Base-by-base conservation (phyloP, 2,888 invertebrate species). In the Ichneumoninae sp. region DNA sequence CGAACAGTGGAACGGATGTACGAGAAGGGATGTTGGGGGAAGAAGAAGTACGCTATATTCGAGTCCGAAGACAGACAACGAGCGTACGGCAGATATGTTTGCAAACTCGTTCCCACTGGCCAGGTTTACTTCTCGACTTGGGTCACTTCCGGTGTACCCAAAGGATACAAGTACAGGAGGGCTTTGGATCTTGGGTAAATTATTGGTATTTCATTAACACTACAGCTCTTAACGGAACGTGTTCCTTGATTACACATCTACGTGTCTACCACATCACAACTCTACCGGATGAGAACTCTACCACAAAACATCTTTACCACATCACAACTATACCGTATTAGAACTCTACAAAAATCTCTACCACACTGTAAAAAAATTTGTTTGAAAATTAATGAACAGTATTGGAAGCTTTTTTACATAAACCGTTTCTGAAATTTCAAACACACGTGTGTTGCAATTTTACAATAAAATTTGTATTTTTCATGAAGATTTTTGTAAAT, bases 141-240 rank as follows among this genome's bases (percentile, higher is more conserved):
- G 86, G 71, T 88, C 10, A 74, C 85, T 52, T 81, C 87, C 0
- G 91, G 88, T 6, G 70, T 90, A 3, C 68, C 76, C 0, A 86
- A 84, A 57, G 83, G 85, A 8, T 89, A 89, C 54, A 57, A 54
- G 6, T 83, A 89, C 65, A 90, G 81, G 57, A 86, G 75, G 65
- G 44, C 87, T 3, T 85, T 91, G 16, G 85, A 91, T 65, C 44
- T 75, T 1, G 89, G 88, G 91, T 90, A 87, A 85, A 68, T 68
- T 22, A 10, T 3, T 2, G 60, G 6, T 13, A n/a, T 36, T 71
- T 71, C 40, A n/a, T 33, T 5, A 13, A 8, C 1, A 19, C 4
- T 52, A 7, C 19, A n/a, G n/a, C 52, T 19, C 50, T 1, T 13
- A 50, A 13, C 1, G 50, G 50, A 16, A 10, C 50, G 4, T n/a